phyloP scores from a whole-genome alignment of 2,797 vertebrate genomes.

The Neostethus bicornis region DNA sequence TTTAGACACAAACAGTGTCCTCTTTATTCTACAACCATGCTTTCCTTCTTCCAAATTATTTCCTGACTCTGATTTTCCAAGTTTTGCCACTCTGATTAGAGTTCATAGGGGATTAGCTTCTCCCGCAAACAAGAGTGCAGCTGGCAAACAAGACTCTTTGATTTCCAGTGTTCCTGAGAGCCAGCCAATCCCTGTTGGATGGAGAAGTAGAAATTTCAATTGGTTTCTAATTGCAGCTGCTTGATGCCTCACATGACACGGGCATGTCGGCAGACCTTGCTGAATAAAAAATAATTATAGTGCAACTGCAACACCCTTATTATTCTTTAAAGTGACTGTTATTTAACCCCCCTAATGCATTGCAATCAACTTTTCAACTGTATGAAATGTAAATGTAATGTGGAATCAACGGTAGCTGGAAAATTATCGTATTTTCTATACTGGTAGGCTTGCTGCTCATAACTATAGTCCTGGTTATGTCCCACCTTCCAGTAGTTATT shows the following conservation, averaged over 20 bases:
- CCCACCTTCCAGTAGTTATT: too few species aligned
- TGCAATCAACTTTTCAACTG: too few species aligned
- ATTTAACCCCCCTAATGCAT: too few species aligned
- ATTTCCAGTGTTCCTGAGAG: slow-evolving; percentile 50
- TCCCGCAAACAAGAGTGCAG: slow-evolving; percentile 59
- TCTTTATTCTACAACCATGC: slow-evolving; percentile 41
- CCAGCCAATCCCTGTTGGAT: slow-evolving; percentile 60
- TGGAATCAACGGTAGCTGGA: too few species aligned
- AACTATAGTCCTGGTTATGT: too few species aligned
- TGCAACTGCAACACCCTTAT: slow-evolving; percentile 29
- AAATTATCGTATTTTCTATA: too few species aligned
- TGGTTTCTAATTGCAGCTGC: slow-evolving; percentile 64
- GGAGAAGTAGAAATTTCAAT: slow-evolving; percentile 67
- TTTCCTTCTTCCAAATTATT: slow-evolving; percentile 59
- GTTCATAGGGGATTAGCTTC: slow-evolving; percentile 64
- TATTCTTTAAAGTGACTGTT: slow-evolving; percentile 1
- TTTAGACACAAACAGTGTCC: slow-evolving; percentile 38
- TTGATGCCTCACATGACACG: slow-evolving; percentile 43
- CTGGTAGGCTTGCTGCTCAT: too few species aligned
- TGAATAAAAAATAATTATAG: slow-evolving; percentile 53
- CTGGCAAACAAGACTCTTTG: slow-evolving; percentile 44
- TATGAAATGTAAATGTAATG: too few species aligned
- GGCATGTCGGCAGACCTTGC: slow-evolving; percentile 33
- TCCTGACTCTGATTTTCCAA: slow-evolving; percentile 71
- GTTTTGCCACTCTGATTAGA: slow-evolving; percentile 74